Evolutionary conservation across 2,797 vertebrate genomes (phyloP).

Genomic region (Spizella passerina): DNA sequence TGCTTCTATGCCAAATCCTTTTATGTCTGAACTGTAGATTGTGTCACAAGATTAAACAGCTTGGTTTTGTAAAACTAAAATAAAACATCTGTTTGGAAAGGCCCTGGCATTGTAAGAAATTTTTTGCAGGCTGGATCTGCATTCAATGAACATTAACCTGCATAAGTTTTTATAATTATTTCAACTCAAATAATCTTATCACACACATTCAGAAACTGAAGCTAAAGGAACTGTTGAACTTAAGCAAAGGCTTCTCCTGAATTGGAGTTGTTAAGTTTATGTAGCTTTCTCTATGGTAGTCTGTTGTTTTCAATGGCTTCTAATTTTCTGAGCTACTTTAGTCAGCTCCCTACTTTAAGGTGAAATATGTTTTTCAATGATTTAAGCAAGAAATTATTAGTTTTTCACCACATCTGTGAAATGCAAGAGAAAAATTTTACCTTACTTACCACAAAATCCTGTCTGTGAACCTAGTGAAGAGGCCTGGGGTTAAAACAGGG

Average conservation of each 20-base stretch:
- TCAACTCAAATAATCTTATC: not conserved
- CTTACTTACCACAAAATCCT: not conserved
- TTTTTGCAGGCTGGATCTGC: not conserved
- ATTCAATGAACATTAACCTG: not conserved
- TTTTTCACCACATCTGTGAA: not conserved
- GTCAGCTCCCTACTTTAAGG: not conserved
- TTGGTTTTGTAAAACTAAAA: conserved; percentile 57
- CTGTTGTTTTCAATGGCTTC: not conserved
- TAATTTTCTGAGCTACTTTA: not conserved
- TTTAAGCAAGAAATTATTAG: not conserved
- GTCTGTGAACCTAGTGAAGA: not conserved
- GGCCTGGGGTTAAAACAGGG: not conserved
- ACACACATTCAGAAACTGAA: not conserved
- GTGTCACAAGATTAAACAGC: conserved; percentile 59
- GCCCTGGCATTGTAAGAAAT: not conserved
- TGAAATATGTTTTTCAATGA: not conserved
- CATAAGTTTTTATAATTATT: conserved; percentile 33
- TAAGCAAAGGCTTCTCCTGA: not conserved
- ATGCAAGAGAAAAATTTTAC: not conserved
- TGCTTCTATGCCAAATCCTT: conserved; percentile 21
- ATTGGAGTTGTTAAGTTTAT: not conserved
- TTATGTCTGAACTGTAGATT: conserved; percentile 43
- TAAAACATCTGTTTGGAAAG: conserved; percentile 63
- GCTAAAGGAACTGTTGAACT: not conserved
- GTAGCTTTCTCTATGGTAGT: not conserved